Conservation (phyloP, 2,888 invertebrate species). For the Erannis defoliaria region DNA sequence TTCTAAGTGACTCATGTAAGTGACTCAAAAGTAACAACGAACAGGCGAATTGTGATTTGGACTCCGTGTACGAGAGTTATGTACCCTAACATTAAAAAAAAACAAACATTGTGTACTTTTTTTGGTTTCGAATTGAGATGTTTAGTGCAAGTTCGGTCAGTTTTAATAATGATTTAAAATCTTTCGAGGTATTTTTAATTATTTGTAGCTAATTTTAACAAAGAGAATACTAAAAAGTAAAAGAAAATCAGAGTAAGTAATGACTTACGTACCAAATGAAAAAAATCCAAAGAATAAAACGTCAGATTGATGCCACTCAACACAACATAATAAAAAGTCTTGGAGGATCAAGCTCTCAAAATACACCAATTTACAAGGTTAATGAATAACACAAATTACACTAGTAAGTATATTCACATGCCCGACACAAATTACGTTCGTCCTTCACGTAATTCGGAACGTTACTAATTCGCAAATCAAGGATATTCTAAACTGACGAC, state of each 20-base stretch:
- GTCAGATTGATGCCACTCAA: background rate
- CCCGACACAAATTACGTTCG: constrained; percentile 54
- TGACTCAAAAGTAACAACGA: too few species aligned
- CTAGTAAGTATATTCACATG: background rate
- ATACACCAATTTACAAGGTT: background rate
- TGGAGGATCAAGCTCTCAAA: too few species aligned
- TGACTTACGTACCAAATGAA: constrained; percentile 1
- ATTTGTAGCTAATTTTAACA: too few species aligned
- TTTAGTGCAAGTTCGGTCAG: too few species aligned
- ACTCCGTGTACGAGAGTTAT: too few species aligned
- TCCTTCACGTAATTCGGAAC: constrained; percentile 52
- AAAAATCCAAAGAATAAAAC: constrained; percentile 2
- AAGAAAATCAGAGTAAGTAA: background rate
- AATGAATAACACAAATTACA: background rate
- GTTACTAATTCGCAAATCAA: constrained; percentile 64
- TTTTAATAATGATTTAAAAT: too few species aligned
- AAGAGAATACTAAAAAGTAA: background rate
- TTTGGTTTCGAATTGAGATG: too few species aligned
- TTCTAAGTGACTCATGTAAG: background rate
- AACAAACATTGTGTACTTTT: too few species aligned
- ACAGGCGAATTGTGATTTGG: too few species aligned
- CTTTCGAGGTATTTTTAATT: too few species aligned
- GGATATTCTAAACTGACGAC: constrained; percentile 67
- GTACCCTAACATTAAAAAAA: too few species aligned
- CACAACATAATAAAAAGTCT: too few species aligned